phyloP scores from a whole-genome alignment of 64 coral and sea anemone species.

The Dendronephthya gigantea region DNA sequence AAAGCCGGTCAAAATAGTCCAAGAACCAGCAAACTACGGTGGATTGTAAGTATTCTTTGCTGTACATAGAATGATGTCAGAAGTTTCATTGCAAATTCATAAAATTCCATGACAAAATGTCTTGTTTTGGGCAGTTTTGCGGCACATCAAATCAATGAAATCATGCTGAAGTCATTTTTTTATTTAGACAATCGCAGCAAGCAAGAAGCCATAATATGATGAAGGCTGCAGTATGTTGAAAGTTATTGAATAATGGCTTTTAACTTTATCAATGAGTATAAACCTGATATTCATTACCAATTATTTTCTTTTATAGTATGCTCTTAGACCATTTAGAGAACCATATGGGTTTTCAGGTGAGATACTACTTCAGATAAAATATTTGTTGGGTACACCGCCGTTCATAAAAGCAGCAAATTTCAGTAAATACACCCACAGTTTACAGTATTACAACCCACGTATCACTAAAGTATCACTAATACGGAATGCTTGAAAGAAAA shows the following conservation, averaged over 20 bases:
- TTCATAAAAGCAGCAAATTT: too few relatives aligned
- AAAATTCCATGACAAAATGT: background rate
- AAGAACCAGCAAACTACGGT: constrained; percentile 11
- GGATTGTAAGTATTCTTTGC: background rate
- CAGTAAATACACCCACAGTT: too few relatives aligned
- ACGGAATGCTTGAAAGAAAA: too few relatives aligned
- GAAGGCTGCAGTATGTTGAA: background rate
- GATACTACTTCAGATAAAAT: background rate
- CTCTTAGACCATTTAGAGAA: background rate
- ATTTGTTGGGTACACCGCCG: too few relatives aligned
- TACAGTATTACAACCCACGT: too few relatives aligned
- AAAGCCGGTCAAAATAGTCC: background rate
- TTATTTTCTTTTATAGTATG: background rate
- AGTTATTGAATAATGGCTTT: background rate
- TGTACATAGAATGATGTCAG: background rate
- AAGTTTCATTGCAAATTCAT: background rate
- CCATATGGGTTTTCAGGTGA: background rate
- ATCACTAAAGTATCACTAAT: too few relatives aligned
- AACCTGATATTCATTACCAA: background rate
- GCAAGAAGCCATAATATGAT: background rate
- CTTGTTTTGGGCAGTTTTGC: background rate
- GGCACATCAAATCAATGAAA: too few relatives aligned
- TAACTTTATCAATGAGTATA: background rate
- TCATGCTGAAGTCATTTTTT: background rate
- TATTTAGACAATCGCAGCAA: background rate